phyloP scores from a whole-genome alignment of 2,797 vertebrate genomes.

The Alouatta caraya region DNA sequence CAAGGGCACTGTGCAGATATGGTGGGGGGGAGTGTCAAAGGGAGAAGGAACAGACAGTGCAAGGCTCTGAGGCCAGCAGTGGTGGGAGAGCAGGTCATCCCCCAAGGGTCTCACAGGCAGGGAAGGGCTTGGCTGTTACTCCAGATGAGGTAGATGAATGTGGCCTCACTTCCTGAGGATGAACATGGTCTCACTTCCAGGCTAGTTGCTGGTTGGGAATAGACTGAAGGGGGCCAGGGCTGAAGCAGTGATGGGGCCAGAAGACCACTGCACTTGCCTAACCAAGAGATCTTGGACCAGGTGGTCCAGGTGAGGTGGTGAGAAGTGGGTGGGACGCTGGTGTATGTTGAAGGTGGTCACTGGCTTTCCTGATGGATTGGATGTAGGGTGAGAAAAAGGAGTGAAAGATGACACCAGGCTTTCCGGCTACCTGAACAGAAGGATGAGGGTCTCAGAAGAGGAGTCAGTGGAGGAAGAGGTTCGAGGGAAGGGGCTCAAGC shows the following conservation, averaged over 20 bases:
- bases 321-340: no score
- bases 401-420: neutral
- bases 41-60: neutral
- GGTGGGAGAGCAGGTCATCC: neutral
- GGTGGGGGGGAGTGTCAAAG: neutral
- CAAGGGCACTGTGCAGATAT: neutral
- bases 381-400: no score
- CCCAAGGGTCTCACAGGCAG: fast-evolving
- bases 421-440: neutral
- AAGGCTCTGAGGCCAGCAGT: neutral
- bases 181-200: neutral
- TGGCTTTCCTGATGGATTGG: neutral
- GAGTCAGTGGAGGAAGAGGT: neutral
- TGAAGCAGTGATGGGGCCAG: neutral
- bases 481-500: neutral
- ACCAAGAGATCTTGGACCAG: neutral
- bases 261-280: neutral
- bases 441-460: neutral
- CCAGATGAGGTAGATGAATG: fast-evolving
- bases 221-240: neutral
- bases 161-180: neutral
- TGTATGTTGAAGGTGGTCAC: neutral
- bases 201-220: neutral
- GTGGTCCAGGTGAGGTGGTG: neutral
- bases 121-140: neutral